phyloP scores from a whole-genome alignment of 2,113 vertebrate genomes.

The Thermophis baileyi region DNA sequence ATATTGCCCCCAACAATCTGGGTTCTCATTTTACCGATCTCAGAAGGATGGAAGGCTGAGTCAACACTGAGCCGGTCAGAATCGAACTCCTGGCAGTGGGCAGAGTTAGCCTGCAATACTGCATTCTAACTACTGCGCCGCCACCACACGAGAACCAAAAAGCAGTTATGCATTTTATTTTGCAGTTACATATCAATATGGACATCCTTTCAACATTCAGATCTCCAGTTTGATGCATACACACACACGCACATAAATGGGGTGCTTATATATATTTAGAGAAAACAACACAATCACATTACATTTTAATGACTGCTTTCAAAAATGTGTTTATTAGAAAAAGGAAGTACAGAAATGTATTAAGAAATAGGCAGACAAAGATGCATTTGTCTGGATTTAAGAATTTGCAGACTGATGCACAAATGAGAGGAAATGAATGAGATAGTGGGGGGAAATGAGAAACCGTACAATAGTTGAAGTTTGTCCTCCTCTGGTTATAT shows the following conservation, averaged over 20 bases:
- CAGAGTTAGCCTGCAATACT: no score
- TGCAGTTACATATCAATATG: not conserved
- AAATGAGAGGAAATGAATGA: not conserved
- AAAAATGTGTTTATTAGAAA: not conserved
- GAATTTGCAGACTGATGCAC: not conserved
- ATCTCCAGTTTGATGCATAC: not conserved
- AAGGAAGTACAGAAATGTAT: not conserved
- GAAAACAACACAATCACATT: not conserved
- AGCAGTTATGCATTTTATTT: not conserved
- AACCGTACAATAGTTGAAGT: not conserved
- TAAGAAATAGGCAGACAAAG: not conserved
- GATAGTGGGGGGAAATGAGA: not conserved
- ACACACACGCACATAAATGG: not conserved
- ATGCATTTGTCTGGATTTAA: not conserved
- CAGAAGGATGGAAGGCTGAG: no score
- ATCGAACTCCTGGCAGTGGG: no score
- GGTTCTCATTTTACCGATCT: not conserved
- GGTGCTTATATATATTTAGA: not conserved
- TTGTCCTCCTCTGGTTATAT: not conserved
- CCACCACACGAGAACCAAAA: no score
- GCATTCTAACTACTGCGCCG: no score
- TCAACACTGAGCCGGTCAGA: no score
- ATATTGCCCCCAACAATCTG: not conserved
- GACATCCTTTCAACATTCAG: not conserved
- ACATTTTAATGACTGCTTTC: not conserved